Evolutionary conservation across 2,888 invertebrate genomes (phyloP), one percentile per base, ranked within the genome.

Genomic region (Heteromyza rotundicornis): DNA sequence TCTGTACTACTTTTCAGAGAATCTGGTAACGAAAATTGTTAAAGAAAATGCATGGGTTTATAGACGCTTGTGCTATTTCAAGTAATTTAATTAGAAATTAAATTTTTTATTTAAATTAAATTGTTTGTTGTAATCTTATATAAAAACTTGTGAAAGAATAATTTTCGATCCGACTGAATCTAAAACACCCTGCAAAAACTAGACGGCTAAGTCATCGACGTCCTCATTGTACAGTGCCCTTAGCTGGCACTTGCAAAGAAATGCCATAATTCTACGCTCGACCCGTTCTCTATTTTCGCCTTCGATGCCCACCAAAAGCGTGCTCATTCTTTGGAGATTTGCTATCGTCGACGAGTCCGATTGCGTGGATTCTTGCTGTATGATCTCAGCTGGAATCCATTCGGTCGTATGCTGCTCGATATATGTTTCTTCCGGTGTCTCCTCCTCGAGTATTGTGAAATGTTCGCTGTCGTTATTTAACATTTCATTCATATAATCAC

Each of bases 211-310:
- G 63, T 78, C 76, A 1, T 75, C 72, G 32, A 73, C 69, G 17
- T 67, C 64, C 53, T 79, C 72, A 20, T 72, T 60, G 2, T 68
- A 60, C 16, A 79, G 49, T 1, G 76, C 63, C 35, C 77, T 61
- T 16, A 79, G 59, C 55, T 79, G 80, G 24, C 80, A 79, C 57
- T 79, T 79, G 14, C 80, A 78, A 3, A 75, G 62, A 32, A 73
- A 79, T 0, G 79, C 73, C 40, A 71, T 57, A 8, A 79, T 70
- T 0, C 79, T 70, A 2, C 79, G 70, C 27, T 79, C 78, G 1
- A 70, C 73, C 2, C 69, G 63, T 0, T 27, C 49, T 12, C 68
- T 65, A 20, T 70, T 63, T 3, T 65, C 66, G 0, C 67, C 67
- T 2, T 68, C 64, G 1, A 79, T 68, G 12, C 70, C 70, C 0